These are phyloP conservation scores for Acanthoscelides obtectus DNA, from an alignment of 2,888 invertebrate species.

Conservation along the genomic window DNA sequence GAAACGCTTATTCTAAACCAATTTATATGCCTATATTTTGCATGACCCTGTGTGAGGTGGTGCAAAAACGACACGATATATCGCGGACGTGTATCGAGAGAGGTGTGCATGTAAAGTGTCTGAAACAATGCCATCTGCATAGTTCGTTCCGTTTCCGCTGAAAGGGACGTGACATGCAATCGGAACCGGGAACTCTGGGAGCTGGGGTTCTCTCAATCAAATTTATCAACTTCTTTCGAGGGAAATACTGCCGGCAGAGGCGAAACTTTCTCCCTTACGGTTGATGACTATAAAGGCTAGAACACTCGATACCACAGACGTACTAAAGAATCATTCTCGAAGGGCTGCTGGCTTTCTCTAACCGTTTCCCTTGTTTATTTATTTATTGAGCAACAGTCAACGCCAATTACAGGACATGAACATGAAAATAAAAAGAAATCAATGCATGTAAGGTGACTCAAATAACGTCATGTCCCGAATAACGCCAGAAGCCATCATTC, in stretches of 20 bases:
- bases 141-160: constrained; percentile 45
- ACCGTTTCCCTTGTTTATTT: too few species aligned
- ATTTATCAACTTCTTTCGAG: constrained; percentile 45
- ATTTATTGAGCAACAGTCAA: too few species aligned
- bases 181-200: constrained; percentile 36
- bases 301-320: background rate
- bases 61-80: background rate
- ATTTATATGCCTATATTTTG: background rate
- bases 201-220: constrained; percentile 46
- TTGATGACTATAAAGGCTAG: constrained; percentile 33
- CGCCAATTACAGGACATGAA: too few species aligned
- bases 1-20: too few species aligned
- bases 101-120: constrained; percentile 44
- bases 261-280: constrained; percentile 25
- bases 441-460: too few species aligned
- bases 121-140: constrained; percentile 48
- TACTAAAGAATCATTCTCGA: background rate
- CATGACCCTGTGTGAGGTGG: background rate
- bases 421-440: too few species aligned
- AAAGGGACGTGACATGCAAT: constrained; percentile 43
- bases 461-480: too few species aligned
- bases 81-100: constrained; percentile 34
- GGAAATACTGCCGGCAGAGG: background rate
- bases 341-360: too few species aligned
- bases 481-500: too few species aligned